These are phyloP conservation scores for Nymphalis urticae DNA, from an alignment of 2,888 invertebrate species.

Conservation along the genomic window DNA sequence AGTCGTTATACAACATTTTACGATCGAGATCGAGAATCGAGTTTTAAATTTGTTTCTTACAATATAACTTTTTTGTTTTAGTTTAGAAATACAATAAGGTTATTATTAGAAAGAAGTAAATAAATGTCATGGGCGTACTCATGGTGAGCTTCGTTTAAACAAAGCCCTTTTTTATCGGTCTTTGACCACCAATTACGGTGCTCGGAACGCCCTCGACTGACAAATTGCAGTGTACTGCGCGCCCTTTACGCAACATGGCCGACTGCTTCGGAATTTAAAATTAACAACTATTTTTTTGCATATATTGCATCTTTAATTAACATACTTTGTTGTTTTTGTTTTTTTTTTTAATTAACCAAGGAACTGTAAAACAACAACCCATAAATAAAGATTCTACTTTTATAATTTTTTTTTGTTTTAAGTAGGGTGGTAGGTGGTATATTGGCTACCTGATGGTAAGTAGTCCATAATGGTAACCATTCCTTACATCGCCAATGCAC, in stretches of 20 bases:
- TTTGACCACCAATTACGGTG: constrained; percentile 67
- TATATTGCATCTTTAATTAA: constrained; percentile 26
- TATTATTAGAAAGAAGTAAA: constrained; percentile 36
- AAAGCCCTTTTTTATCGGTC: constrained; percentile 58
- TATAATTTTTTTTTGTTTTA: no score
- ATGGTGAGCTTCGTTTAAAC: constrained; percentile 45
- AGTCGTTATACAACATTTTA: no score
- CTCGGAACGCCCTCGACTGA: constrained; percentile 68
- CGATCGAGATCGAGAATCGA: no score
- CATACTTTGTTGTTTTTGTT: background rate
- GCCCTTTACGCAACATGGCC: constrained; percentile 58
- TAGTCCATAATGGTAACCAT: no score
- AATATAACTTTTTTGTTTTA: no score
- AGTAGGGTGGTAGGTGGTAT: no score
- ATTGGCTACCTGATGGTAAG: no score
- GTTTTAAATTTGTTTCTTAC: no score
- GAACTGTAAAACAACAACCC: background rate
- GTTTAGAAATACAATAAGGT: constrained; percentile 24
- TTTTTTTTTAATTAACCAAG: background rate
- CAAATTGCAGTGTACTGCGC: constrained; percentile 68
- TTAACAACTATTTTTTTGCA: constrained; percentile 19
- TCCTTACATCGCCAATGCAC: no score
- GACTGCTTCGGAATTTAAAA: constrained; percentile 43
- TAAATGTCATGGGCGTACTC: constrained; percentile 45
- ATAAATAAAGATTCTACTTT: no score